Conservation (phyloP, 2,113 vertebrate genomes). For the Penelope pileata region DNA sequence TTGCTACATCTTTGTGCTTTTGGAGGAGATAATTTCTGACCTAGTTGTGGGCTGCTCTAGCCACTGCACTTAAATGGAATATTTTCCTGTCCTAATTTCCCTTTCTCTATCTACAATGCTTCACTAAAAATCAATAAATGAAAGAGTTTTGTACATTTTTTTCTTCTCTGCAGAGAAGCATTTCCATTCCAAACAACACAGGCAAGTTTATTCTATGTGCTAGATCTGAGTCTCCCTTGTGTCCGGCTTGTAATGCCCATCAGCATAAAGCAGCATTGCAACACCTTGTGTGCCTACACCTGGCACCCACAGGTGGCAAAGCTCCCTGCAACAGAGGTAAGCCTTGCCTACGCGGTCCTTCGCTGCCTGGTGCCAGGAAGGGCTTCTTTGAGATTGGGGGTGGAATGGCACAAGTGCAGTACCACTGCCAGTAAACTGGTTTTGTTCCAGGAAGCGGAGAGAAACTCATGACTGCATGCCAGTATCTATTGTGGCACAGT, state of each 20-base stretch:
- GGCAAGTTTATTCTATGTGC: background rate
- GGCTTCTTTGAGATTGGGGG: background rate
- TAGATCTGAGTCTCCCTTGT: fast-evolving
- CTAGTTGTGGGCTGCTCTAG: background rate
- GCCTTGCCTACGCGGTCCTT: fast-evolving
- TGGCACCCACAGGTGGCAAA: background rate
- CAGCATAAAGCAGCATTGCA: background rate
- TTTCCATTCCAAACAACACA: fast-evolving
- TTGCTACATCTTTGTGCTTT: background rate
- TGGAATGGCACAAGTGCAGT: background rate
- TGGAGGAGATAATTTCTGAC: conserved; percentile 16
- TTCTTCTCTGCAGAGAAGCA: background rate
- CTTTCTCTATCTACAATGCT: background rate
- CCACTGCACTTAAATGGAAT: background rate
- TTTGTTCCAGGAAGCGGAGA: background rate
- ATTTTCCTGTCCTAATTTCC: conserved; percentile 20
- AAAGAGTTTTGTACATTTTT: background rate
- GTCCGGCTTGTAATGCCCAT: background rate
- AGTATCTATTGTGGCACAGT: background rate
- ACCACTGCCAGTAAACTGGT: background rate
- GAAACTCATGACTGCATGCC: background rate
- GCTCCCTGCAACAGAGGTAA: background rate
- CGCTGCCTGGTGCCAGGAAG: background rate
- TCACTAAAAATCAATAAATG: background rate
- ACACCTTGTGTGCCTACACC: background rate